A percentile compares a stretch with the other conserved stretches of the same genome.
Conservation (phyloP, 1,140 invertebrate species). For the Musca vetustissima region DNA sequence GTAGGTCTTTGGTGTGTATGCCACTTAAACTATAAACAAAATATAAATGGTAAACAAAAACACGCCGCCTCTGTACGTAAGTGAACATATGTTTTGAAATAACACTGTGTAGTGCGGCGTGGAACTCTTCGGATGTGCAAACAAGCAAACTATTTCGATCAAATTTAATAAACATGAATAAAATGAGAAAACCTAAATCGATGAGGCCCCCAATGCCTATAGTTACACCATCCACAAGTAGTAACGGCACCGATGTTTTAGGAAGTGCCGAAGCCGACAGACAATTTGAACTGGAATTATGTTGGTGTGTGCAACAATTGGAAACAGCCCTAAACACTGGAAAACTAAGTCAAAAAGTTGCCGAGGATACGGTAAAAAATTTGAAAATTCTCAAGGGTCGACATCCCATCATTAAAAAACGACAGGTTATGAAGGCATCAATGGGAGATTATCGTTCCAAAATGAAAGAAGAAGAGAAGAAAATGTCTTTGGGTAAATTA, state of each 20-base stretch:
- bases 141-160: no score
- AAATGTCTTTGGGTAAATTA: slow-evolving; percentile 59
- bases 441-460: slow-evolving; percentile 75
- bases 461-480: slow-evolving; percentile 74
- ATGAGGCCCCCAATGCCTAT: slow-evolving; percentile 41
- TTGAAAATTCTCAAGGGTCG: slow-evolving; percentile 68
- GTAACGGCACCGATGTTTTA: neutral
- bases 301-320: slow-evolving; percentile 75
- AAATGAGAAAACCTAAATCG: slow-evolving; percentile 37
- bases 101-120: no score
- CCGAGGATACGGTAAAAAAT: slow-evolving; percentile 64
- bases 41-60: no score
- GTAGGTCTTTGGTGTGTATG: no score
- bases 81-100: no score
- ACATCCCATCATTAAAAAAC: slow-evolving; percentile 68
- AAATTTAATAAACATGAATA: slow-evolving; percentile 33
- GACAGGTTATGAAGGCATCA: slow-evolving; percentile 71
- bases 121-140: no score
- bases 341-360: slow-evolving; percentile 68
- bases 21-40: no score
- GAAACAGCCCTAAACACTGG: slow-evolving; percentile 61
- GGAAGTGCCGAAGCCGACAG: slow-evolving; percentile 59
- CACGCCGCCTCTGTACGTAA: no score
- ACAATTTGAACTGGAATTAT: slow-evolving; percentile 72
- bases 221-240: slow-evolving; percentile 31